Evolutionary conservation across 2,113 vertebrate genomes (phyloP).

Genomic region (Melanerpes aurifrons): DNA sequence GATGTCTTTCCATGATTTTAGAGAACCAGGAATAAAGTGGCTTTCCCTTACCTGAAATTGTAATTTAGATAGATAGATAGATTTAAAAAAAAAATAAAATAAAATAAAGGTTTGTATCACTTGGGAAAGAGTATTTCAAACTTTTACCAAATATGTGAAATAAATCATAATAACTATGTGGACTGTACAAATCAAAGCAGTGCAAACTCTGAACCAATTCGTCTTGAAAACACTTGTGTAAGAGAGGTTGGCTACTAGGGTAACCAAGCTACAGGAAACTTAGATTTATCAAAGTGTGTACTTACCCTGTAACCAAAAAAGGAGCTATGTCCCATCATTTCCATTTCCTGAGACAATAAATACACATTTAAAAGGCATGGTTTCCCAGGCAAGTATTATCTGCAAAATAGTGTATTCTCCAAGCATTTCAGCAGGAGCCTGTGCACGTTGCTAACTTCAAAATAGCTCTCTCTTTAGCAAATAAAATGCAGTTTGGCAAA

Average conservation of each 20-base stretch:
- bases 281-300: background rate
- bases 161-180: background rate
- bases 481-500: background rate
- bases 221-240: constrained; percentile 1
- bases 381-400: background rate
- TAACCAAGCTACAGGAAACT: background rate
- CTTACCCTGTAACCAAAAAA: background rate
- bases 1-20: background rate
- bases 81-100: background rate
- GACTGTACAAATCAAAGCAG: background rate
- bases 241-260: background rate
- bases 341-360: background rate
- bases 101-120: background rate
- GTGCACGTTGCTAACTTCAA: background rate
- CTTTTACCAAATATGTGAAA: background rate
- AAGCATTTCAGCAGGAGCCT: background rate
- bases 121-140: background rate
- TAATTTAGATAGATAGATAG: background rate
- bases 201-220: background rate
- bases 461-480: background rate
- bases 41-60: background rate
- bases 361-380: background rate
- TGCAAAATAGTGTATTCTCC: background rate
- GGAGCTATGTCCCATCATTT: background rate
- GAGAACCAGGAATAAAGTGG: background rate